Evolutionary conservation across 2,888 invertebrate species (phyloP).

Genomic region (Caenorhabditis becei): DNA sequence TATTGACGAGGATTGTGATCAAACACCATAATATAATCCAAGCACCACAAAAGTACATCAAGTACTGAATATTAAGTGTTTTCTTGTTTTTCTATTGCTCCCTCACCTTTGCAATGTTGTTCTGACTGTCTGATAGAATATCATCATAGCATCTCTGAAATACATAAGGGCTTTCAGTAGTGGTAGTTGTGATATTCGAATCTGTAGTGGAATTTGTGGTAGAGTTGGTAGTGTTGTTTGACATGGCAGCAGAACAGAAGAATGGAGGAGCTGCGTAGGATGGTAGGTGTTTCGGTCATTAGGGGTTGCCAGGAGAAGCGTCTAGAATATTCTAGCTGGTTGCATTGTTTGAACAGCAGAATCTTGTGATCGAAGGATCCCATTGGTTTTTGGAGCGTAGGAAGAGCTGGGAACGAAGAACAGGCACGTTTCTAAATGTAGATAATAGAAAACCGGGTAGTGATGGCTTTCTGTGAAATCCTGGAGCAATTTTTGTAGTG

Average conservation of each 20-base stretch:
- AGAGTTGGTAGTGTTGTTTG: slow-evolving; percentile 13
- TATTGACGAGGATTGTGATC: slow-evolving; percentile 66
- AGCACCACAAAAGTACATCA: slow-evolving; percentile 60
- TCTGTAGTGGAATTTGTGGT: slow-evolving; percentile 28
- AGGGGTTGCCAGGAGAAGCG: slow-evolving; percentile 13
- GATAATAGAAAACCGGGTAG: too few species aligned
- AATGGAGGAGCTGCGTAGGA: slow-evolving; percentile 44
- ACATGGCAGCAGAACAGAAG: slow-evolving; percentile 25
- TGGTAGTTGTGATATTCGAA: slow-evolving; percentile 36
- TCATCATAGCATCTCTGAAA: slow-evolving; percentile 50
- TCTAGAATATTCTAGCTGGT: slow-evolving; percentile 29
- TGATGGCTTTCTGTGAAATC: too few species aligned
- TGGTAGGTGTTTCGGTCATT: slow-evolving; percentile 31
- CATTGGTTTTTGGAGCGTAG: slow-evolving; percentile 28
- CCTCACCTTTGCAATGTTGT: slow-evolving; percentile 46
- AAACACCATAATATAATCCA: slow-evolving; percentile 73
- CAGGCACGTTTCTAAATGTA: background rate
- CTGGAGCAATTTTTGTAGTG: too few species aligned
- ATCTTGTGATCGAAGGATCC: slow-evolving; percentile 34
- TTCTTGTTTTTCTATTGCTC: background rate
- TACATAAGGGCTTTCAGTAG: slow-evolving; percentile 22
- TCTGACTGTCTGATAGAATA: slow-evolving; percentile 26
- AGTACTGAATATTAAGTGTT: slow-evolving; percentile 55
- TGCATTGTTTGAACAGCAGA: slow-evolving; percentile 25
- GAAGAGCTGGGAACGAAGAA: background rate